Evolutionary conservation across 2,888 invertebrate species (phyloP).

Genomic region (Shargacucullia verbasci): DNA sequence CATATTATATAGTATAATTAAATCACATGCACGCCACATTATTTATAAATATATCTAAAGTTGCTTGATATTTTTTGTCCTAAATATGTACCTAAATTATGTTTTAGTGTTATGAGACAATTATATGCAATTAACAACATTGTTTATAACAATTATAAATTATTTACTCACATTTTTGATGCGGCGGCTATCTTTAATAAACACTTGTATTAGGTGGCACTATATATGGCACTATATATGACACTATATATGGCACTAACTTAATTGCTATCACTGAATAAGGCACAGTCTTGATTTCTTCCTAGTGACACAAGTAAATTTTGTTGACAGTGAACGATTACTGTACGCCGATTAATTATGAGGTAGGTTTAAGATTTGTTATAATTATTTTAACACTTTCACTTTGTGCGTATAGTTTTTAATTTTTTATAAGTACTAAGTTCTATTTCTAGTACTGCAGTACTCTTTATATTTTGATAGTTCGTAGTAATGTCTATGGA

Average conservation of each 20-base stretch:
- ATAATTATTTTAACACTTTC: background rate
- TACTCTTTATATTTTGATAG: background rate
- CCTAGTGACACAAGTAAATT: constrained; percentile 11
- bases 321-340: background rate
- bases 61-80: too few relatives aligned
- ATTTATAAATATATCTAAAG: too few relatives aligned
- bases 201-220: too few relatives aligned
- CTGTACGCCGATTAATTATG: background rate
- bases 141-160: constrained; percentile 2
- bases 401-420: background rate
- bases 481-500: constrained; percentile 1
- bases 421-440: background rate
- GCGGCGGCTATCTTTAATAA: background rate
- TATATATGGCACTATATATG: constrained; percentile 19
- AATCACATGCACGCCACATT: too few relatives aligned
- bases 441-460: background rate
- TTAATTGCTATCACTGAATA: constrained; percentile 39
- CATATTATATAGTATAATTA: too few relatives aligned
- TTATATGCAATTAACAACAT: too few relatives aligned
- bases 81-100: too few relatives aligned
- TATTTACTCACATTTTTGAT: constrained; percentile 16
- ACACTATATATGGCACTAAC: constrained; percentile 29
- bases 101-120: too few relatives aligned
- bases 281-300: constrained; percentile 36
- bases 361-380: background rate